These are phyloP conservation scores for Notiomystis cincta DNA, from an alignment of 2,113 vertebrate genomes.

Conservation along the genomic window DNA sequence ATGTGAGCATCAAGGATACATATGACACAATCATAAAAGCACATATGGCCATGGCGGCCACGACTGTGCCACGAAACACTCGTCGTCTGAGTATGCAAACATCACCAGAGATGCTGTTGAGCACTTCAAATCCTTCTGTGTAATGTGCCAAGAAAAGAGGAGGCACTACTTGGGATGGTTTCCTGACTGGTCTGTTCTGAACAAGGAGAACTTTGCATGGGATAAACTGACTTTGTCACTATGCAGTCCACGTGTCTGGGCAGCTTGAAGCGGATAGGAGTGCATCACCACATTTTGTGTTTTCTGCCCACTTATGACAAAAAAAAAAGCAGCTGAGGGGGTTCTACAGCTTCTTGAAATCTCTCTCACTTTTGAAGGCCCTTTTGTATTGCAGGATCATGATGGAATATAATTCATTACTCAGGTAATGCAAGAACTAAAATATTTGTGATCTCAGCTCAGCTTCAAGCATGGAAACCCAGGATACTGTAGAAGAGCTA, in stretches of 20 bases:
- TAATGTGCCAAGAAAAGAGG: background rate
- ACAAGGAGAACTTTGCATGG: background rate
- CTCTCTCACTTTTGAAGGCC: background rate
- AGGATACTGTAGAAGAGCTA: background rate
- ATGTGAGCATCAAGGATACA: fast-evolving
- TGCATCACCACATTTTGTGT: background rate
- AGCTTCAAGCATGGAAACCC: background rate
- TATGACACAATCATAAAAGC: background rate
- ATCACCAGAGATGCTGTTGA: background rate
- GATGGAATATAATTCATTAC: background rate
- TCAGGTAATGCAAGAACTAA: background rate
- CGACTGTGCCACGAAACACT: fast-evolving
- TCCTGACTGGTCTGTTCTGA: background rate
- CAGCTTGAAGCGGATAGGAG: background rate
- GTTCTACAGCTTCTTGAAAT: background rate
- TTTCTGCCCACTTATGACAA: fast-evolving
- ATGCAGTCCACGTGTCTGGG: background rate
- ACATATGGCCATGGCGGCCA: fast-evolving
- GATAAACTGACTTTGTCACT: background rate
- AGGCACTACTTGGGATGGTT: background rate
- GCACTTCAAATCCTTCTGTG: background rate
- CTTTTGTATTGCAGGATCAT: background rate
- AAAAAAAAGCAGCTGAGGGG: background rate
- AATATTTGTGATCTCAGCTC: background rate
- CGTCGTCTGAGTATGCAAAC: background rate